phyloP scores from a whole-genome alignment of 1,140 invertebrate genomes.

The Subanguina moxae region DNA sequence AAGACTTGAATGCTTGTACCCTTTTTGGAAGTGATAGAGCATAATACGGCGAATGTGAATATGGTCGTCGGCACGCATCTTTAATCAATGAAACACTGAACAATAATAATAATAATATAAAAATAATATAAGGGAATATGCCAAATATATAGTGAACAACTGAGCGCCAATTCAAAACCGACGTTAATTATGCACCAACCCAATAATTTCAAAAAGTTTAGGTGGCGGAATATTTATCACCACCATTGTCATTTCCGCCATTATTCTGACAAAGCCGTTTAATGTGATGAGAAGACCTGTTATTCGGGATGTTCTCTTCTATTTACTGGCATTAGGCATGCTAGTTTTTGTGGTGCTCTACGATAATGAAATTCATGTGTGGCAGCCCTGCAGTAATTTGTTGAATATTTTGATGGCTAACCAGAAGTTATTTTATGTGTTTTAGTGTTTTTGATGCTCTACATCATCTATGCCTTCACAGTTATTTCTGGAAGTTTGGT shows the following conservation, averaged over 20 bases:
- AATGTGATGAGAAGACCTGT: constrained; percentile 65
- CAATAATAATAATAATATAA: no score
- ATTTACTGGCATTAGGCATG: constrained; percentile 64
- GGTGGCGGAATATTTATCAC: constrained; percentile 72
- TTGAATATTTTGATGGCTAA: constrained; percentile 36
- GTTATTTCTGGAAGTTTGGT: constrained; percentile 64
- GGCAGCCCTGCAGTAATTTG: constrained; percentile 62
- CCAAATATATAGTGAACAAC: no score
- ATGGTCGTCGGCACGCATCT: no score
- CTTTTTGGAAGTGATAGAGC: no score
- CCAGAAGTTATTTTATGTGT: constrained; percentile 23
- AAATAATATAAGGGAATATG: no score
- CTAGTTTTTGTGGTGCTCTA: constrained; percentile 63
- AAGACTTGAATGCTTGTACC: no score
- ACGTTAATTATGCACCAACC: no score
- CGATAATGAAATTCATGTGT: constrained; percentile 60
- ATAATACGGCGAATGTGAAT: no score
- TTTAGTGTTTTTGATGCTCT: constrained; percentile 65
- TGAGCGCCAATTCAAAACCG: no score
- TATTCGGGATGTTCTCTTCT: constrained; percentile 70
- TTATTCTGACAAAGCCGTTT: constrained; percentile 67
- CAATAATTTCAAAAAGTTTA: constrained; percentile 46
- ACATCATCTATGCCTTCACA: constrained; percentile 66
- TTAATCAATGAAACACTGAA: no score
- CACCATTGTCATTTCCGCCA: constrained; percentile 67